phyloP scores from a whole-genome alignment of 2,888 invertebrate species.

The Cerastis rubricosa region DNA sequence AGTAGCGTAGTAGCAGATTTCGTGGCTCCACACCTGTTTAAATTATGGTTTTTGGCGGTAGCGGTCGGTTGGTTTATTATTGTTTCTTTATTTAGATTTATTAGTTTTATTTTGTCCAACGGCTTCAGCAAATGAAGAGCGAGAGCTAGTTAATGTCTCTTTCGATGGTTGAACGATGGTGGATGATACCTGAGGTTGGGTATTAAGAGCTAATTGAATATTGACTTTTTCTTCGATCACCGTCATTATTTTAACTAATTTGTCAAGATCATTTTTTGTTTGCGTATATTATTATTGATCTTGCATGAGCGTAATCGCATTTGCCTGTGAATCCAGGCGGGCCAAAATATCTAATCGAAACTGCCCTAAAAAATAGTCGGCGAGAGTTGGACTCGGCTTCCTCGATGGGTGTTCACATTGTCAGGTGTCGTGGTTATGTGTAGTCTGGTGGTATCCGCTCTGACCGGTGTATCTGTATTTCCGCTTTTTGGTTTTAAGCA shows the following conservation, averaged over 20 bases:
- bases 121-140: not conserved
- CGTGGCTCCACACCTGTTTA: too few relatives aligned
- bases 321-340: slow-evolving; percentile 21
- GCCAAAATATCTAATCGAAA: slow-evolving; percentile 21
- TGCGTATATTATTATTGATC: slow-evolving; percentile 10
- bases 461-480: slow-evolving; percentile 14
- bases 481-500: slow-evolving; percentile 20
- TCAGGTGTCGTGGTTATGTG: slow-evolving; percentile 9
- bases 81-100: too few relatives aligned
- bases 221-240: slow-evolving; percentile 25
- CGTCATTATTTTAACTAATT: slow-evolving; percentile 17
- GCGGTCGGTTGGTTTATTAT: not conserved
- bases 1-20: too few relatives aligned
- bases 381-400: not conserved
- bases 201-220: slow-evolving; percentile 1
- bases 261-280: slow-evolving; percentile 25
- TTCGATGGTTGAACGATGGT: not conserved
- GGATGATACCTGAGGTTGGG: not conserved
- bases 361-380: not conserved
- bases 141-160: not conserved
- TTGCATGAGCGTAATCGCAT: slow-evolving; percentile 15
- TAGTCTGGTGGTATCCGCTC: not conserved
- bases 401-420: slow-evolving; percentile 16
- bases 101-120: not conserved
- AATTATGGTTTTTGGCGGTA: too few relatives aligned